Evolutionary conservation across 2,113 vertebrate genomes (phyloP).

Genomic region (Oreochromis spilurus): DNA sequence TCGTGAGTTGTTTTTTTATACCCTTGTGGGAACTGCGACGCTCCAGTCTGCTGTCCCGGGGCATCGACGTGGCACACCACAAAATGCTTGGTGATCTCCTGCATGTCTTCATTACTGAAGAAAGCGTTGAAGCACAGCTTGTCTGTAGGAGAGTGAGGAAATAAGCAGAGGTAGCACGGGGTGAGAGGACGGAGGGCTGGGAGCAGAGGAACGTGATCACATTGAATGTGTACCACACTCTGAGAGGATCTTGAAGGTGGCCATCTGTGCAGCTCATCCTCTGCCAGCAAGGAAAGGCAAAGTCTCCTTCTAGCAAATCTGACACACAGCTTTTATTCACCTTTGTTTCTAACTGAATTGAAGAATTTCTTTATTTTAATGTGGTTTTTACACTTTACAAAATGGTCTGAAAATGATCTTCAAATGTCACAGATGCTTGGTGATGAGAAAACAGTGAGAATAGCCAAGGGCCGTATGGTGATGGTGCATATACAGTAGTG

Average conservation of each 20-base stretch:
- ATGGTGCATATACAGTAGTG: neutral
- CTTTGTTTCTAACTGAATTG: neutral
- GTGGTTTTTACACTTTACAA: neutral
- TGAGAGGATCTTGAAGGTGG: neutral
- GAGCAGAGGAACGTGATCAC: neutral
- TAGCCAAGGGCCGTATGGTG: neutral
- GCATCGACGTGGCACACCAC: constrained; percentile 95
- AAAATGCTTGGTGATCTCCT: constrained; percentile 98
- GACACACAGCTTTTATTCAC: neutral
- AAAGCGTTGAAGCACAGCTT: constrained; percentile 96
- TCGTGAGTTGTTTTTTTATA: constrained; percentile 34
- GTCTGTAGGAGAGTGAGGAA: constrained; percentile 72
- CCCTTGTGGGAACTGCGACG: constrained; percentile 91
- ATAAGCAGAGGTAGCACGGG: neutral
- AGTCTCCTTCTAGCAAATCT: neutral
- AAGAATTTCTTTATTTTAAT: neutral
- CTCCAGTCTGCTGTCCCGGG: constrained; percentile 87
- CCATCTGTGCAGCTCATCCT: constrained; percentile 9
- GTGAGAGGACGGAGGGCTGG: neutral
- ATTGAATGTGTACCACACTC: neutral
- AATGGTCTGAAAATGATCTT: neutral
- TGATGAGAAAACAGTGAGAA: neutral
- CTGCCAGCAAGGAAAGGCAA: neutral
- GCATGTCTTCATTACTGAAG: constrained; percentile 97
- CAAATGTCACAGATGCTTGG: neutral